Conservation (phyloP, 2,888 invertebrate species). For the Leptinotarsa rubiginosa region DNA sequence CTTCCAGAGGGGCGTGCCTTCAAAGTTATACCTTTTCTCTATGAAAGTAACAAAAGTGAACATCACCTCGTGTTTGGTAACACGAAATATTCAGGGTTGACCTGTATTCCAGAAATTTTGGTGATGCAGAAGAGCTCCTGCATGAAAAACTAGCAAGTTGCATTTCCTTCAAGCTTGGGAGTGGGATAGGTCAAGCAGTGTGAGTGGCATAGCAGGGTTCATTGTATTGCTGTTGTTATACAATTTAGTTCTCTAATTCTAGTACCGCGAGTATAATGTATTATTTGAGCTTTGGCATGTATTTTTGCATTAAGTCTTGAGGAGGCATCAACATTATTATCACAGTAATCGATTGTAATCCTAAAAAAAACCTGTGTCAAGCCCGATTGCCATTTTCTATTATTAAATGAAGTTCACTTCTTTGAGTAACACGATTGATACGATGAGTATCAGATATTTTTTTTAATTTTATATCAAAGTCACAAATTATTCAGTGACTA, state of each 20-base stretch:
- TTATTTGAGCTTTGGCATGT: neutral
- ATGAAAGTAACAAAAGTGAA: too few relatives aligned
- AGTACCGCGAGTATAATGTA: neutral
- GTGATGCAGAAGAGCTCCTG: neutral
- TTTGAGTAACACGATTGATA: too few relatives aligned
- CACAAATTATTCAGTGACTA: too few relatives aligned
- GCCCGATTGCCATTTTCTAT: too few relatives aligned
- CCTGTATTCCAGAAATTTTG: neutral
- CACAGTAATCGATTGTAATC: too few relatives aligned
- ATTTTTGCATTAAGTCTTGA: too few relatives aligned
- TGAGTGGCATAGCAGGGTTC: neutral
- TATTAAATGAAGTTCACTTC: too few relatives aligned
- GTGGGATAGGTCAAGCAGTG: constrained; percentile 31
- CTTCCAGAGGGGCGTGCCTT: constrained; percentile 7
- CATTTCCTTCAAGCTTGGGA: constrained; percentile 13
- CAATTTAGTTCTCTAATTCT: neutral
- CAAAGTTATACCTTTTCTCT: neutral
- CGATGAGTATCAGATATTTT: too few relatives aligned
- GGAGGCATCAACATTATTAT: too few relatives aligned
- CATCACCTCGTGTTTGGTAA: neutral
- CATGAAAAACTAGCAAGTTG: neutral
- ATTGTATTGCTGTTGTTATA: neutral
- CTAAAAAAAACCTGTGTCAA: too few relatives aligned
- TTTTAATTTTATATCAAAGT: too few relatives aligned
- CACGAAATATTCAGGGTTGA: neutral